These are phyloP conservation scores for Oscheius sp. DNA, from an alignment of 2,888 invertebrate species.

Conservation along the genomic window DNA sequence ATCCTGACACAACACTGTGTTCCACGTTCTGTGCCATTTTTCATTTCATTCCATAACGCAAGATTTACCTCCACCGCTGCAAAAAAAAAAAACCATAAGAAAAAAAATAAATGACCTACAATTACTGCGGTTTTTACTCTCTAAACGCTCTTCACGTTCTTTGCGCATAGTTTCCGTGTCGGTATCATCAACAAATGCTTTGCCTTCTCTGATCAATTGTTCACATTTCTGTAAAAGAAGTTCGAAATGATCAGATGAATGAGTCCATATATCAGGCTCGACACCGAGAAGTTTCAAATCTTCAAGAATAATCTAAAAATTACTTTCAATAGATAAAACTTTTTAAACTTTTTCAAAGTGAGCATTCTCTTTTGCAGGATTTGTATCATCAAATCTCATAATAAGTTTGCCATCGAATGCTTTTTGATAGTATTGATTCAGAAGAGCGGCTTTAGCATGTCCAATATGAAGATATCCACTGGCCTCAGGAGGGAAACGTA, in stretches of 20 bases:
- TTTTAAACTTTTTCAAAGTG: slow-evolving; percentile 88
- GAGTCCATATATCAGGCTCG: slow-evolving; percentile 89
- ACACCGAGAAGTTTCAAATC: slow-evolving; percentile 90
- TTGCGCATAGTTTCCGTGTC: slow-evolving; percentile 92
- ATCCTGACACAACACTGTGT: slow-evolving; percentile 92
- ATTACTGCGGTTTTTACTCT: slow-evolving; percentile 75
- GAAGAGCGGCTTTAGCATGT: slow-evolving; percentile 96
- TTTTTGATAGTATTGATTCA: slow-evolving; percentile 96
- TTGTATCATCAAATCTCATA: slow-evolving; percentile 99
- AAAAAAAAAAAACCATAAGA: neutral
- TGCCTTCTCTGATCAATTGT: slow-evolving; percentile 82
- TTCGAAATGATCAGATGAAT: slow-evolving; percentile 96
- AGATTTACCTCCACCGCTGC: slow-evolving; percentile 85
- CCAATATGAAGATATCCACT: slow-evolving; percentile 97
- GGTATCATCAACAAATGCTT: slow-evolving; percentile 95
- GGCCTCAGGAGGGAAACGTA: slow-evolving; percentile 99
- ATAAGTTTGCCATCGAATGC: slow-evolving; percentile 91
- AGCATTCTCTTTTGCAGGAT: slow-evolving; percentile 96
- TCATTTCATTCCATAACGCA: slow-evolving; percentile 92
- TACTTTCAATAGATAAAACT: neutral
- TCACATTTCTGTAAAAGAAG: slow-evolving; percentile 87
- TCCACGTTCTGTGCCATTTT: slow-evolving; percentile 82
- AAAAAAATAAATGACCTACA: slow-evolving; percentile 32
- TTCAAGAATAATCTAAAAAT: slow-evolving; percentile 81
- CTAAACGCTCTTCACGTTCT: slow-evolving; percentile 87